Evolutionary conservation across 2,113 vertebrate species (phyloP).

Genomic region (Brachyistius frenatus): DNA sequence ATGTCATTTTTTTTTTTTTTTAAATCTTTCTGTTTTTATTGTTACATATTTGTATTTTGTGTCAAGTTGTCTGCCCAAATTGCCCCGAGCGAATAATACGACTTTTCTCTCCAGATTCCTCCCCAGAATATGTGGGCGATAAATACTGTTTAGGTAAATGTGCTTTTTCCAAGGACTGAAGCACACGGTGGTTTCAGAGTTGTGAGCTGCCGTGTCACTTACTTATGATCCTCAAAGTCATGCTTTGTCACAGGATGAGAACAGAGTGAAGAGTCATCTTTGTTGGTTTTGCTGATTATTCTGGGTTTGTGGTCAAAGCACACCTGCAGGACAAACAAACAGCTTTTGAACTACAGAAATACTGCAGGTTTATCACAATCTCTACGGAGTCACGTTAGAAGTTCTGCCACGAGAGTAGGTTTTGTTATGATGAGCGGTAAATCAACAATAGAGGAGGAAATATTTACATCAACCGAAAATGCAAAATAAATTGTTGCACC

Average conservation of each 20-base stretch:
- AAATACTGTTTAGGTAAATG: neutral
- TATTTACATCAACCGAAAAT: neutral
- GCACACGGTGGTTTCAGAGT: neutral
- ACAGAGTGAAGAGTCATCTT: conserved; percentile 91
- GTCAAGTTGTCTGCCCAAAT: too few species aligned
- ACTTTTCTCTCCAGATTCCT: too few species aligned
- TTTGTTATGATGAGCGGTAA: neutral
- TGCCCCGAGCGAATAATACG: too few species aligned
- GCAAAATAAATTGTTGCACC: neutral
- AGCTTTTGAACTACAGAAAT: neutral
- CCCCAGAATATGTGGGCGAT: too few species aligned
- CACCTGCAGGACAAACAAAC: conserved; percentile 84
- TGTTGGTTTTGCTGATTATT: conserved; percentile 98
- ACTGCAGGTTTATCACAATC: neutral
- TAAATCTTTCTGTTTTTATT: too few species aligned
- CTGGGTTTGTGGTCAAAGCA: conserved; percentile 99
- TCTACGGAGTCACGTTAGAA: neutral
- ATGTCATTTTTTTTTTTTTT: too few species aligned
- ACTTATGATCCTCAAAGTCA: conserved; percentile 96
- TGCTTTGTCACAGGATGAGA: conserved; percentile 95
- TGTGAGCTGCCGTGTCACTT: conserved; percentile 69
- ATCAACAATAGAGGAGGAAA: neutral
- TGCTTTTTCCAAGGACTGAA: neutral
- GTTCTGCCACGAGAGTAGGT: neutral
- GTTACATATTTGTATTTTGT: too few species aligned